Conservation (phyloP, 2,113 vertebrate genomes). For the Phodopus roborovskii region DNA sequence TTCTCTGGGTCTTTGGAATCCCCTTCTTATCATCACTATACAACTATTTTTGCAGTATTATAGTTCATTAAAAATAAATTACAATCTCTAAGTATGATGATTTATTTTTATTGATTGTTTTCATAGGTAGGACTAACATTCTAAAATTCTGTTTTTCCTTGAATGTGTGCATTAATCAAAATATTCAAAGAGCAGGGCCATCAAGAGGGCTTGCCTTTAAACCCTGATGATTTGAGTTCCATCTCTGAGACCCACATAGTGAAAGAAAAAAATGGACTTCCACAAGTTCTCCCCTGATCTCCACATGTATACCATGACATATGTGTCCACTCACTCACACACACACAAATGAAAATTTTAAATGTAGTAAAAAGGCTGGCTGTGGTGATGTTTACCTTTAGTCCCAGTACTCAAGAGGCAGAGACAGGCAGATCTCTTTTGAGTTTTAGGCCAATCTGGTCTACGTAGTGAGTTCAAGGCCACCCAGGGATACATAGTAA, state of each 20-base stretch:
- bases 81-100: background rate
- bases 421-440: background rate
- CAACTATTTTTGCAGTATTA: slow-evolving; percentile 41
- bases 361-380: background rate
- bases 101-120: slow-evolving; percentile 29
- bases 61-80: slow-evolving; percentile 48
- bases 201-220: background rate
- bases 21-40: background rate
- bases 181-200: background rate
- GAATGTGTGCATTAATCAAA: slow-evolving; percentile 19
- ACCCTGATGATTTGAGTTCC: background rate
- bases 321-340: background rate
- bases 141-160: slow-evolving; percentile 58
- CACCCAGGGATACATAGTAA: background rate
- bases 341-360: background rate
- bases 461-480: background rate
- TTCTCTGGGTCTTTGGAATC: slow-evolving; percentile 64
- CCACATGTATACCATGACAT: no score
- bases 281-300: background rate
- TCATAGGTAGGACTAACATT: background rate
- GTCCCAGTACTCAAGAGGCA: background rate
- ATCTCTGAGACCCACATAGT: background rate
- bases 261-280: background rate
- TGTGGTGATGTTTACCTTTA: background rate
- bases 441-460: background rate